Evolutionary conservation across 2,888 invertebrate species (phyloP).

Genomic region (Hyppa rectilinea): DNA sequence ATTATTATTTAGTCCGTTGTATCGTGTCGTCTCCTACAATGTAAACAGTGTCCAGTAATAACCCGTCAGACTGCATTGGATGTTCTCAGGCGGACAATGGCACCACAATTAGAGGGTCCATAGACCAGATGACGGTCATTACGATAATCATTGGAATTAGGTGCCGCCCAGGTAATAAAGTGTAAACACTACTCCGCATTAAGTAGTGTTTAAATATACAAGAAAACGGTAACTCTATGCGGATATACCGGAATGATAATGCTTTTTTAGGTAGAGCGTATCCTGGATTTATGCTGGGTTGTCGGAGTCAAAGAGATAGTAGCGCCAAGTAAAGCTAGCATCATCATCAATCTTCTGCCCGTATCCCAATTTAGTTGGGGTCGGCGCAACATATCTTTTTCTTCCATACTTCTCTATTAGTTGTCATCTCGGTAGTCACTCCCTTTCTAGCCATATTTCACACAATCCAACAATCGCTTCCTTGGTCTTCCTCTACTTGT

Average conservation of each 20-base stretch:
- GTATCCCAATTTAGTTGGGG: no score
- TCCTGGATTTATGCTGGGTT: not conserved
- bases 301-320: no score
- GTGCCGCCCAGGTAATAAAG: not conserved
- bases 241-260: not conserved
- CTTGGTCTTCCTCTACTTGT: no score
- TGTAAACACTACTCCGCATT: no score
- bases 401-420: no score
- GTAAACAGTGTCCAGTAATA: constrained; percentile 10
- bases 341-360: no score
- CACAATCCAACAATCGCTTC: no score
- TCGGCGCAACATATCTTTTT: no score
- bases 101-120: constrained; percentile 30
- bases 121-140: constrained; percentile 33
- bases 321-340: not conserved
- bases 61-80: constrained; percentile 30
- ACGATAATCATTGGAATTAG: constrained; percentile 25
- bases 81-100: constrained; percentile 50
- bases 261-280: not conserved
- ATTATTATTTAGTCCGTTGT: not conserved
- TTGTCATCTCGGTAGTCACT: no score
- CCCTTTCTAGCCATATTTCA: no score
- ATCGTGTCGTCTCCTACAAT: constrained; percentile 14
- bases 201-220: no score
- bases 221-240: no score